A percentile compares a stretch with the other conserved stretches of the same genome.
Conservation (phyloP, 2,888 invertebrate genomes). For the Linnaemya vulpina region DNA sequence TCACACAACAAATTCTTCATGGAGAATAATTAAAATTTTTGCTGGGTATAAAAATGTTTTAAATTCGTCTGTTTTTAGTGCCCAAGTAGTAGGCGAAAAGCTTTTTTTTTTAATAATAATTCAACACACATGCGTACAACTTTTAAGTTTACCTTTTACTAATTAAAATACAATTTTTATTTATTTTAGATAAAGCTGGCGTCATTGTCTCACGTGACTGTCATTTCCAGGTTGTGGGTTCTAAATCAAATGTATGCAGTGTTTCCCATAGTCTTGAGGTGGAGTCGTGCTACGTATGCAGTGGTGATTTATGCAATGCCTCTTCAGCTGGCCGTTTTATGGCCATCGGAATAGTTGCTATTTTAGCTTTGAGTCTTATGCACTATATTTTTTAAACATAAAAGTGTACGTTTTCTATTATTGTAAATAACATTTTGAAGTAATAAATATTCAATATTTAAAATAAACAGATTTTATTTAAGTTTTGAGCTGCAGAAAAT, state of each 20-base stretch:
- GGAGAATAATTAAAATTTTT: too few species aligned
- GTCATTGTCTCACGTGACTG: constrained; percentile 80
- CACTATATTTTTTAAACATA: constrained; percentile 76
- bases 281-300: constrained; percentile 86
- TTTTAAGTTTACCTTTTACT: constrained; percentile 16
- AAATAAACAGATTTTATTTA: neutral
- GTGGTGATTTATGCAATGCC: constrained; percentile 86
- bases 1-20: too few species aligned
- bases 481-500: too few species aligned
- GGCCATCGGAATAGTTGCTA: constrained; percentile 75
- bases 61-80: neutral
- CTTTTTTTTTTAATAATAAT: neutral
- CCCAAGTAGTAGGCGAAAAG: constrained; percentile 22
- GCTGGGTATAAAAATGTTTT: neutral
- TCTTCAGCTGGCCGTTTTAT: constrained; percentile 78
- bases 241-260: constrained; percentile 78
- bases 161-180: constrained; percentile 16
- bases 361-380: constrained; percentile 76
- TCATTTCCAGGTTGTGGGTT: constrained; percentile 79
- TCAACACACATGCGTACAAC: constrained; percentile 9
- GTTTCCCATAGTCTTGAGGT: constrained; percentile 79
- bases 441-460: neutral
- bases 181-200: constrained; percentile 78
- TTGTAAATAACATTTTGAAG: constrained; percentile 41
- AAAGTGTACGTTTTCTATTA: neutral